Evolutionary conservation across 2,797 vertebrate species (phyloP), one percentile per base, ranked within the genome.

Genomic region (Darevskia mixta): DNA sequence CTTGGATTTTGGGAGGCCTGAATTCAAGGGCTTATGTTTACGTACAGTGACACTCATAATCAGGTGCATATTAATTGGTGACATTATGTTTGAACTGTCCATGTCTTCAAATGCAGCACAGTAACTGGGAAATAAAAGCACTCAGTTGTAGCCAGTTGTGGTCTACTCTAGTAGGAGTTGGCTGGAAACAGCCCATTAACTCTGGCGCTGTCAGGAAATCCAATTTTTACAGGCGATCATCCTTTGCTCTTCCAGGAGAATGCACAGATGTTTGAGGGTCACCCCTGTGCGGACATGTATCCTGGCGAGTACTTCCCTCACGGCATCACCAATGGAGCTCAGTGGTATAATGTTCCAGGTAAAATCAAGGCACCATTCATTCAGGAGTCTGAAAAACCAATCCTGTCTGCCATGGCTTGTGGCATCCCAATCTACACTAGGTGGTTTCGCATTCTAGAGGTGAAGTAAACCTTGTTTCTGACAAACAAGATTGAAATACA

Each of bases 261-360:
- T 91, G 86, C 93, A 8, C 90, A 97, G 94, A 99, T 99, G 99
- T 97, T 97, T 95, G 96, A 97, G 90, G 99, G 98, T 25, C 97
- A 97, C 92, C 98, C 98, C 85, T 99, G 99, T 96, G 95, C 96
- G 87, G 95, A 98, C 67, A 94, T 98, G 86, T 98, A 98, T 89
- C 96, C 96, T 49, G 83, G 90, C 0, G 98, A 99, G 87, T 98
- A 98, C 95, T 99, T 99, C 95, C 84, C 95, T 18, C 98, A 98
- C 10, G 99, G 99, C 87, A 99, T 99, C 96, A 99, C 98, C 83
- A 99, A 99, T 0, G 99, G 99, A 18, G 99, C 99, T 80, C 94
- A 96, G 78, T 99, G 99, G 99, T 99, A 99, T 97, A 99, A 96
- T 2, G 98, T 99, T 83, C 96, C 98, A 92, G 99, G 89, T 90